phyloP scores from a whole-genome alignment of 2,113 vertebrate species.

The Macrotus californicus region DNA sequence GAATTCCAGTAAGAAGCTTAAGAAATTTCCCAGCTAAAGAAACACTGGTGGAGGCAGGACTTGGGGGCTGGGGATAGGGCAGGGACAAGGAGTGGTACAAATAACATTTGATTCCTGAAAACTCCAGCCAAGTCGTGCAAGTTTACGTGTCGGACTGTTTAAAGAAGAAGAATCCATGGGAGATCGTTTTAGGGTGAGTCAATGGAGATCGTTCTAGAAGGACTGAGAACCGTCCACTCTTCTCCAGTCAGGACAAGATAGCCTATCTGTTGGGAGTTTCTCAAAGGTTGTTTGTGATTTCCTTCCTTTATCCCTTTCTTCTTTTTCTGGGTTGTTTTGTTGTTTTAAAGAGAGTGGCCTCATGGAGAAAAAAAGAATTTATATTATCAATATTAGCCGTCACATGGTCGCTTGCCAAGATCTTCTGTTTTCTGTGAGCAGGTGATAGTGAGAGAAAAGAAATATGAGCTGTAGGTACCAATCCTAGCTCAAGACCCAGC shows the following conservation, averaged over 20 bases:
- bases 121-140: neutral
- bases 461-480: neutral
- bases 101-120: neutral
- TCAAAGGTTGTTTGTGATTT: neutral
- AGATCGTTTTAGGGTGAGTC: neutral
- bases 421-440: neutral
- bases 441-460: neutral
- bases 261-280: neutral
- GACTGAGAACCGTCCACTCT: neutral
- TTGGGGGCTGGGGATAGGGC: rapidly evolving
- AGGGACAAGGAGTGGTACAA: rapidly evolving
- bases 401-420: no score
- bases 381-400: neutral
- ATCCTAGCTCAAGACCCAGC: neutral
- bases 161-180: neutral
- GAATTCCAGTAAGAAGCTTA: conserved; percentile 62
- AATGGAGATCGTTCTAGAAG: neutral
- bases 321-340: neutral
- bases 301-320: neutral
- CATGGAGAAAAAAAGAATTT: neutral
- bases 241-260: neutral
- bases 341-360: neutral
- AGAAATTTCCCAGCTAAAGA: conserved; percentile 34
- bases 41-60: neutral
- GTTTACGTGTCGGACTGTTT: neutral